Percentiles rank a stretch among this genome's conserved stretches.
Evolutionary conservation across 2,888 invertebrate genomes (phyloP).

Genomic region (Strigamia crassipes): DNA sequence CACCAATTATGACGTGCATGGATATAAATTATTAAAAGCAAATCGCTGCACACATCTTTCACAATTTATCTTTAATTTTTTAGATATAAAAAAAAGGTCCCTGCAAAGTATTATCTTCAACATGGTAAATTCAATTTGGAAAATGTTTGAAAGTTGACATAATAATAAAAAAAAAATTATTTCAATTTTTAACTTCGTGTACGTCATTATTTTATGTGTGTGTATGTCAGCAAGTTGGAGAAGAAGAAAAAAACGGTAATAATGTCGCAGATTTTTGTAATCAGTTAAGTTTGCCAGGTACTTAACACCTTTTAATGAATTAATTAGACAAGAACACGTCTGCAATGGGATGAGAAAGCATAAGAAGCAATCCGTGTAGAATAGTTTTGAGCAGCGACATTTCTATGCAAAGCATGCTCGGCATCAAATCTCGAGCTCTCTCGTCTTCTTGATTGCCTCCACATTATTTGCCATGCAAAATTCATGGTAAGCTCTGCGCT

Average conservation of each 20-base stretch:
- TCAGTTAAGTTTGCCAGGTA: conserved; percentile 42
- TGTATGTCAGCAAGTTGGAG: neutral
- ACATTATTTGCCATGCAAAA: conserved; percentile 37
- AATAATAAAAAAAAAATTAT: neutral
- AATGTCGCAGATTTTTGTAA: conserved; percentile 18
- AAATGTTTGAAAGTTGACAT: neutral
- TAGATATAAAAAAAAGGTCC: neutral
- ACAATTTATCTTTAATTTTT: neutral
- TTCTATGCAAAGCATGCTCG: conserved; percentile 42
- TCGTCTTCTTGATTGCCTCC: conserved; percentile 31
- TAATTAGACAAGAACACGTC: conserved; percentile 41
- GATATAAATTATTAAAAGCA: conserved; percentile 1
- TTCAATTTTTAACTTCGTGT: neutral
- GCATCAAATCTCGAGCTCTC: conserved; percentile 42
- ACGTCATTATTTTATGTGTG: neutral
- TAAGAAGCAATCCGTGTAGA: conserved; percentile 33
- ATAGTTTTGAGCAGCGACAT: conserved; percentile 29
- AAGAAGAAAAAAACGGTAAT: neutral
- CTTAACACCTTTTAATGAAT: conserved; percentile 42
- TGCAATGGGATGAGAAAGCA: conserved; percentile 20
- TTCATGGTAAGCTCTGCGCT: conserved; percentile 23
- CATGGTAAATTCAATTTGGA: neutral
- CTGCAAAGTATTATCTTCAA: neutral
- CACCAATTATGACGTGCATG: neutral
- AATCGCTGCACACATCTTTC: neutral